Conservation (phyloP, 2,113 vertebrate species). For the Electrona antarctica region DNA sequence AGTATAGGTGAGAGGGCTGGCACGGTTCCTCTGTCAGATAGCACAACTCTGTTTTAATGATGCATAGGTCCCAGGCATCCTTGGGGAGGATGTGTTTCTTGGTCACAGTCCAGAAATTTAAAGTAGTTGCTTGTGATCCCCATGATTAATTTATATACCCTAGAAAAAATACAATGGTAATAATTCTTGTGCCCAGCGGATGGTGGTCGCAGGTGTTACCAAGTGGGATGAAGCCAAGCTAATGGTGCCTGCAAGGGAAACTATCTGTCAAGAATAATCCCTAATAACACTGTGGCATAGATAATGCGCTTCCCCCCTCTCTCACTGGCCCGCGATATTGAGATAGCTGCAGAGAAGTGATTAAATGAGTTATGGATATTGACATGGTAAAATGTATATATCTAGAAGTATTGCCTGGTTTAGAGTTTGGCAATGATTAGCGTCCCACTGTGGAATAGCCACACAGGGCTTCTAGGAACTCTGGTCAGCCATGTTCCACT, state of each 20-base stretch:
- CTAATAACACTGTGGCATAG: constrained; percentile 71
- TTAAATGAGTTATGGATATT: constrained; percentile 59
- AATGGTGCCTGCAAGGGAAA: constrained; percentile 81
- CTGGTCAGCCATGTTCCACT: constrained; percentile 60
- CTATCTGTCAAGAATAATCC: constrained; percentile 78
- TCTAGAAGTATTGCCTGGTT: constrained; percentile 44
- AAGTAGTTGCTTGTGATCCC: constrained; percentile 74
- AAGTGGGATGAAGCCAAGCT: constrained; percentile 77
- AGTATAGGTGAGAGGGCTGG: constrained; percentile 40
- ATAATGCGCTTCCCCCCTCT: constrained; percentile 64
- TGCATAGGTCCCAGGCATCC: constrained; percentile 63
- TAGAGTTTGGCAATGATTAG: constrained; percentile 57
- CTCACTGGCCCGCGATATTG: constrained; percentile 58
- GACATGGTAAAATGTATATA: constrained; percentile 58
- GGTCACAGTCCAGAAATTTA: constrained; percentile 76
- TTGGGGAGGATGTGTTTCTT: constrained; percentile 70
- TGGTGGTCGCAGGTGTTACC: constrained; percentile 77
- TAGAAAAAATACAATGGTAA: constrained; percentile 76
- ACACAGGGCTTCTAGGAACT: constrained; percentile 54
- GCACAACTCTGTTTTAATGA: constrained; percentile 72
- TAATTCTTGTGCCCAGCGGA: constrained; percentile 75
- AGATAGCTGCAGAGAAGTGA: constrained; percentile 67
- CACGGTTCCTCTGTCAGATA: constrained; percentile 54
- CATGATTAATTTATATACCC: constrained; percentile 79
- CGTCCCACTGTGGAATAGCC: constrained; percentile 38